These are phyloP conservation scores for Sphenodon punctatus DNA, from an alignment of 2,797 vertebrate species.

Conservation along the genomic window DNA sequence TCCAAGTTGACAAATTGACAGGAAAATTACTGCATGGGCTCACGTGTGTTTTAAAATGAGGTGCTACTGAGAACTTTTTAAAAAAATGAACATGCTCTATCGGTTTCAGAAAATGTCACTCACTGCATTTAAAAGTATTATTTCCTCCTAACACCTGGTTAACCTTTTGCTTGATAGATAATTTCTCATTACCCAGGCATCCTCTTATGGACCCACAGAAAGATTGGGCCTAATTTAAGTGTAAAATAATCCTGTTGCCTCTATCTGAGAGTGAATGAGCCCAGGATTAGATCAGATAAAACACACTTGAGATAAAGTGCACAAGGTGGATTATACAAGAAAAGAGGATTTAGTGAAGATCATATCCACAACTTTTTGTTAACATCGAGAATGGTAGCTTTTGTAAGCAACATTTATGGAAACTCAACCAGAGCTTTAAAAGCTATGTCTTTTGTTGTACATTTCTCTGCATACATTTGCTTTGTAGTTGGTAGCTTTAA, in stretches of 20 bases:
- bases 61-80: constrained; percentile 14
- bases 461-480: constrained; percentile 90
- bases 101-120: constrained; percentile 49
- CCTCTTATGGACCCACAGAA: constrained; percentile 77
- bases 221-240: constrained; percentile 89
- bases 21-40: background rate
- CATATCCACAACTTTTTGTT: constrained; percentile 96
- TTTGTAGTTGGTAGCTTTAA: constrained; percentile 88
- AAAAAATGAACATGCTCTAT: constrained; percentile 57
- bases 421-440: constrained; percentile 94
- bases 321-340: constrained; percentile 97
- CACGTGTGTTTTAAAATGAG: constrained; percentile 20
- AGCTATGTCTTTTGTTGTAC: constrained; percentile 97
- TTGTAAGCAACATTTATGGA: constrained; percentile 95
- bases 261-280: constrained; percentile 89
- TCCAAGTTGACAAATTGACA: background rate
- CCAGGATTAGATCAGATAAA: constrained; percentile 97
- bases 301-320: constrained; percentile 96
- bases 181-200: constrained; percentile 80
- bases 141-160: constrained; percentile 66
- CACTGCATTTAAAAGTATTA: constrained; percentile 65
- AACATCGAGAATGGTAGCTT: constrained; percentile 90
- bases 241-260: constrained; percentile 95
- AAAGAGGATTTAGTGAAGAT: constrained; percentile 99
- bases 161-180: constrained; percentile 73